Conservation (phyloP, 2,797 vertebrate species). For the Amniataba percoides region DNA sequence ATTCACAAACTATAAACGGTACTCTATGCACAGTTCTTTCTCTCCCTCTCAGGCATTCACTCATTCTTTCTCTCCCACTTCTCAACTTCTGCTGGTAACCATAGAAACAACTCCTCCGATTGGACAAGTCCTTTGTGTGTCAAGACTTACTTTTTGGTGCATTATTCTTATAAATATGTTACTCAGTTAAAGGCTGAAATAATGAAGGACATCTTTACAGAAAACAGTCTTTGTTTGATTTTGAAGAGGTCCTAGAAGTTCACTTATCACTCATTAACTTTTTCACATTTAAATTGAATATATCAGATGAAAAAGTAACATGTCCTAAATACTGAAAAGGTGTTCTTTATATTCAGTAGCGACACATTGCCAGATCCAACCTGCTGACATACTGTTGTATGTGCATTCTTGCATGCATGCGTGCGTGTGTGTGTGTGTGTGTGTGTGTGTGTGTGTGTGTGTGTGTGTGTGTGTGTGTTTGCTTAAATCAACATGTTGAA, state of each 20-base stretch:
- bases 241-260: not conserved
- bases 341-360: not conserved
- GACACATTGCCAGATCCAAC: too few species aligned
- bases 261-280: not conserved
- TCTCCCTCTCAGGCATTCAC: slow-evolving; percentile 13
- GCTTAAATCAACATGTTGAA: too few species aligned
- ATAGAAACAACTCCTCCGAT: slow-evolving; percentile 70
- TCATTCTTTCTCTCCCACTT: slow-evolving; percentile 7
- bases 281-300: not conserved
- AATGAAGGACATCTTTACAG: slow-evolving; percentile 44
- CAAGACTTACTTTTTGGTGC: slow-evolving; percentile 53
- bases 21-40: slow-evolving; percentile 20
- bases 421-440: too few species aligned
- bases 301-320: not conserved
- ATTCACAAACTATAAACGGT: slow-evolving; percentile 38
- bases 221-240: not conserved
- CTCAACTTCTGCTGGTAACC: slow-evolving; percentile 59
- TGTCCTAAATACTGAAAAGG: not conserved
- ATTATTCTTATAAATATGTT: slow-evolving; percentile 38
- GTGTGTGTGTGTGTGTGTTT: too few species aligned
- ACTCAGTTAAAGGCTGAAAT: slow-evolving; percentile 30
- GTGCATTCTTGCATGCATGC: too few species aligned
- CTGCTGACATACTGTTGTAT: too few species aligned
- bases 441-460: too few species aligned
- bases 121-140: slow-evolving; percentile 49